Evolutionary conservation across 2,888 invertebrate genomes (phyloP).

Genomic region (Mayetiola destructor): DNA sequence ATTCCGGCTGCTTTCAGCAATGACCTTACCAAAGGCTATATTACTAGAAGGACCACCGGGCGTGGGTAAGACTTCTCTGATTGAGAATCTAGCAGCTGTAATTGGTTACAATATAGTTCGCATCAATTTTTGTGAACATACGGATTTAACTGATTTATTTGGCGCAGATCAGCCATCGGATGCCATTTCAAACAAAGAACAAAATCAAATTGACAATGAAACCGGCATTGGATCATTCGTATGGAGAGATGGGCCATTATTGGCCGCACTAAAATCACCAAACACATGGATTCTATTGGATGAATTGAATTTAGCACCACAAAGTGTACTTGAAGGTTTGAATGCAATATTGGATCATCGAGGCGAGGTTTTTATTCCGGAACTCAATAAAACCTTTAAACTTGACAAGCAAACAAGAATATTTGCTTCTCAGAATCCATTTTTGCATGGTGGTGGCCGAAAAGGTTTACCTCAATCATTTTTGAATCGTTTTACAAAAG

Average conservation of each 20-base stretch:
- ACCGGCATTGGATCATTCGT: conserved; percentile 65
- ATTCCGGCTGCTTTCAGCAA: conserved; percentile 67
- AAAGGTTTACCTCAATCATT: conserved; percentile 94
- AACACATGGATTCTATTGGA: conserved; percentile 90
- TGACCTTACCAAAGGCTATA: conserved; percentile 84
- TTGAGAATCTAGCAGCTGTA: conserved; percentile 73
- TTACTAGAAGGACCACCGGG: conserved; percentile 95
- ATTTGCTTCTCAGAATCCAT: conserved; percentile 96
- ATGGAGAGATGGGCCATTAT: conserved; percentile 92
- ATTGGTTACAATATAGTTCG: conserved; percentile 74
- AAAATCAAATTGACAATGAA: conserved; percentile 6
- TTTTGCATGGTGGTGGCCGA: conserved; percentile 88
- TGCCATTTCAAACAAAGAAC: conserved; percentile 40
- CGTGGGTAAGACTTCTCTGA: conserved; percentile 93
- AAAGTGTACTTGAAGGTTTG: conserved; percentile 93
- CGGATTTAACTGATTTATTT: conserved; percentile 95
- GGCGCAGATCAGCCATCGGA: conserved; percentile 94
- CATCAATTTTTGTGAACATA: conserved; percentile 97
- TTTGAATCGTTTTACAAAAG: conserved; percentile 91
- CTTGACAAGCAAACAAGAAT: conserved; percentile 65
- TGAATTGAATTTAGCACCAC: conserved; percentile 95
- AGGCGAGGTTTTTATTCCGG: conserved; percentile 89
- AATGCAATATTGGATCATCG: conserved; percentile 98
- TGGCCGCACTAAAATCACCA: conserved; percentile 80
- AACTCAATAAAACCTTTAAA: conserved; percentile 73